Conservation (phyloP, 2,113 vertebrate species). For the Rutilus rutilus region DNA sequence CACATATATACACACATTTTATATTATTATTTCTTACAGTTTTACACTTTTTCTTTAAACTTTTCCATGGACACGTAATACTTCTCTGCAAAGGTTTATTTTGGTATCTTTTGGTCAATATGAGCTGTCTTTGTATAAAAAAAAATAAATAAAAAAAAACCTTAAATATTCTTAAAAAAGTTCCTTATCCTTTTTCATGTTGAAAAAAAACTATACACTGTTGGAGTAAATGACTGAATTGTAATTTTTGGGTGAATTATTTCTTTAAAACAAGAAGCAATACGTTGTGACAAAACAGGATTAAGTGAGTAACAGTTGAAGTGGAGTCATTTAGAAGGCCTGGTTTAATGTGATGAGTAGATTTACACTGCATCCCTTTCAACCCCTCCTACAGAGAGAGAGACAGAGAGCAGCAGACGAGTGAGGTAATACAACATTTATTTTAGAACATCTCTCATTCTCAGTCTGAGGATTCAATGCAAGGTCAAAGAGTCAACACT, state of each 20-base stretch:
- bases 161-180: background rate
- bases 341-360: slow-evolving; percentile 11
- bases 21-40: too few species aligned
- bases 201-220: background rate
- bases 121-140: background rate
- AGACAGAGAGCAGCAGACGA: background rate
- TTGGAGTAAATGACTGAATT: background rate
- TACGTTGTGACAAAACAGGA: background rate
- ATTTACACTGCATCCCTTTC: slow-evolving; percentile 14
- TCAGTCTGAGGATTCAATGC: background rate
- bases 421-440: slow-evolving; percentile 17
- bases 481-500: slow-evolving; percentile 12
- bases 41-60: too few species aligned
- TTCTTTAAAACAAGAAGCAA: background rate
- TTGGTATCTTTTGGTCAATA: background rate
- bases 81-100: too few species aligned
- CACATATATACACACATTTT: accelerated
- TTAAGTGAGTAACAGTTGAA: slow-evolving; percentile 10
- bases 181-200: background rate
- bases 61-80: too few species aligned
- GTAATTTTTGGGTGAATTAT: background rate
- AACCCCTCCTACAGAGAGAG: background rate
- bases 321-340: slow-evolving; percentile 1
- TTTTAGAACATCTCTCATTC: background rate
- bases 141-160: background rate